Evolutionary conservation across 2,888 invertebrate genomes (phyloP).

Genomic region (Panopea generosa): DNA sequence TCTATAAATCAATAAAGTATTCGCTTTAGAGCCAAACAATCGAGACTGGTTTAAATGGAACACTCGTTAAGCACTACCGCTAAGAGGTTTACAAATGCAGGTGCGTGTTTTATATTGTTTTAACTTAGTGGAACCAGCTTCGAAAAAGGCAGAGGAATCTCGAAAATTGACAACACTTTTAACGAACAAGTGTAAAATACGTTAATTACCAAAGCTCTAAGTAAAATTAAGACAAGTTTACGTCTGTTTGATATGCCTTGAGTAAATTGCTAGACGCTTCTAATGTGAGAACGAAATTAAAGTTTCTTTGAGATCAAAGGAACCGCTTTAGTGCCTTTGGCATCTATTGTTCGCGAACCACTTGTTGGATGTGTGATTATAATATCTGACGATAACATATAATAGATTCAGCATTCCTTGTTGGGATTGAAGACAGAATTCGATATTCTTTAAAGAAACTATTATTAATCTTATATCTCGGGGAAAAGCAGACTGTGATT

Average conservation of each 20-base stretch:
- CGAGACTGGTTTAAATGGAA: too few relatives aligned
- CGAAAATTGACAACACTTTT: too few relatives aligned
- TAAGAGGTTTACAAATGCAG: too few relatives aligned
- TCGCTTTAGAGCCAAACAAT: too few relatives aligned
- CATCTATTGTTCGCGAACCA: constrained; percentile 31
- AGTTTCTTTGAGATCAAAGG: constrained; percentile 46
- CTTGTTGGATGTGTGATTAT: neutral
- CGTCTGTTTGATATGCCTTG: constrained; percentile 11
- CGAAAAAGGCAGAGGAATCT: too few relatives aligned
- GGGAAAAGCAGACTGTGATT: neutral
- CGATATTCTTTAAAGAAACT: constrained; percentile 2
- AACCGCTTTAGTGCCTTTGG: constrained; percentile 45
- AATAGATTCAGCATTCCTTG: neutral
- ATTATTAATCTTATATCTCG: neutral
- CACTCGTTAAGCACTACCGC: too few relatives aligned
- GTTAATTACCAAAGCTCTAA: neutral
- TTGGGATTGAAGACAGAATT: neutral
- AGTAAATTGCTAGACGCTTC: constrained; percentile 22
- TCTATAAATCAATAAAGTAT: too few relatives aligned
- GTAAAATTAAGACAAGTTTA: constrained; percentile 17
- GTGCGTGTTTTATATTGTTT: too few relatives aligned
- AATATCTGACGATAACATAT: neutral
- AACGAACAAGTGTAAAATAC: neutral
- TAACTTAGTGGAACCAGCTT: too few relatives aligned
- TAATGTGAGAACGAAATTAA: constrained; percentile 32